A percentile compares a stretch with the other conserved stretches of the same genome.
Conservation (phyloP, 2,888 invertebrate genomes). For the Gymnocheta viridis region DNA sequence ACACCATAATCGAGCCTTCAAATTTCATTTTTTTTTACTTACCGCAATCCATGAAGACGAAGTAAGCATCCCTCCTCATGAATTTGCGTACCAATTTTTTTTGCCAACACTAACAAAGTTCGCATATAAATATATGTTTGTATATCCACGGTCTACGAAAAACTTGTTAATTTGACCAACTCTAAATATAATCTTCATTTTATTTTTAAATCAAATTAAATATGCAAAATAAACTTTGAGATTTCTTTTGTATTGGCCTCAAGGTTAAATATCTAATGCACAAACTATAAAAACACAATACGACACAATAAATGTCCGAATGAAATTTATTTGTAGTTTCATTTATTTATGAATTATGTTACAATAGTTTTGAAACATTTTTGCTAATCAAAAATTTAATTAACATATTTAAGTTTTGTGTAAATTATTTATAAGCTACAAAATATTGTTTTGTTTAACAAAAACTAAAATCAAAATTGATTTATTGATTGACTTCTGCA, state of each 20-base stretch:
- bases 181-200: background rate
- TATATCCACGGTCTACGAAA: no score
- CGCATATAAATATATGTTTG: no score
- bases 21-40: no score
- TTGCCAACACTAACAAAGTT: no score
- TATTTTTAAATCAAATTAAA: slow-evolving; percentile 6
- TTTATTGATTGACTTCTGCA: slow-evolving; percentile 25
- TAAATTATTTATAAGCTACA: slow-evolving; percentile 12
- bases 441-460: slow-evolving; percentile 6
- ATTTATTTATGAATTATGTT: slow-evolving; percentile 49
- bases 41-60: no score
- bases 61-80: no score
- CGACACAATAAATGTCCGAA: slow-evolving; percentile 21
- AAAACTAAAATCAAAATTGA: slow-evolving; percentile 9
- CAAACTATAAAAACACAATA: background rate
- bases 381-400: slow-evolving; percentile 19
- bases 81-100: no score
- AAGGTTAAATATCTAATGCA: slow-evolving; percentile 42
- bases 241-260: slow-evolving; percentile 33
- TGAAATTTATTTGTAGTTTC: slow-evolving; percentile 5
- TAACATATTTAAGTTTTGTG: slow-evolving; percentile 21
- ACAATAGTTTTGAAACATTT: slow-evolving; percentile 24
- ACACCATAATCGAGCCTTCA: no score
- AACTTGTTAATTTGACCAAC: slow-evolving; percentile 42
- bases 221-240: slow-evolving; percentile 42